A percentile compares a stretch with the other conserved stretches of the same genome.
Evolutionary conservation across 2,113 vertebrate species (phyloP).

Genomic region (Hemichromis elongatus): DNA sequence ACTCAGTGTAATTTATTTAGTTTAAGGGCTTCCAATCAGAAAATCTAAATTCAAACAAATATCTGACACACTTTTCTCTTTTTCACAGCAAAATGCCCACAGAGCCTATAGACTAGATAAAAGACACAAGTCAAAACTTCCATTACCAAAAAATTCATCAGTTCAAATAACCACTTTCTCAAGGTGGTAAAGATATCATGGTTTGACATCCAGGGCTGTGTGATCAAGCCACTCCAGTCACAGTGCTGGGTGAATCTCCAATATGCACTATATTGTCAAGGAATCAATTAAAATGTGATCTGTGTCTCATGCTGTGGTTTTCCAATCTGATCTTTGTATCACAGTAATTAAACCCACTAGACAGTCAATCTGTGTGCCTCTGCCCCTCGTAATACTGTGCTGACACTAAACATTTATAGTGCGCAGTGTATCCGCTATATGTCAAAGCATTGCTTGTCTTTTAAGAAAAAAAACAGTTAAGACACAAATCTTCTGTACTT

Average conservation of each 20-base stretch:
- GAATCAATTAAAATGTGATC: conserved; percentile 47
- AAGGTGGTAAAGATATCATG: neutral
- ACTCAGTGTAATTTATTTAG: neutral
- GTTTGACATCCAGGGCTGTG: neutral
- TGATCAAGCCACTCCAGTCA: neutral
- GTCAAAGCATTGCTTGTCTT: conserved; percentile 3
- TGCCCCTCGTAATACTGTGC: conserved; percentile 14
- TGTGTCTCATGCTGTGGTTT: conserved; percentile 10
- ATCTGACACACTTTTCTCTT: neutral
- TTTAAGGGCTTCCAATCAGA: neutral
- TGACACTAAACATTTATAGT: conserved; percentile 19
- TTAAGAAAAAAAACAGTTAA: neutral
- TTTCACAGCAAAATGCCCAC: neutral
- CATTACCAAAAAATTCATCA: neutral
- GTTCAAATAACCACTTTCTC: neutral
- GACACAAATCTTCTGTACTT: neutral
- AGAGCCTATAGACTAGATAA: neutral
- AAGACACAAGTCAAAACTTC: neutral
- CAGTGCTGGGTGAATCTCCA: neutral
- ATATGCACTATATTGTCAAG: conserved; percentile 8
- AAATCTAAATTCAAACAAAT: neutral
- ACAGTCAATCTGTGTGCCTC: conserved; percentile 12
- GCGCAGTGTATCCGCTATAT: conserved; percentile 1
- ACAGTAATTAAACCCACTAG: conserved; percentile 34
- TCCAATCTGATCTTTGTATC: conserved; percentile 13